Evolutionary conservation across 1,140 invertebrate genomes (phyloP).

Genomic region (Planococcus citri): DNA sequence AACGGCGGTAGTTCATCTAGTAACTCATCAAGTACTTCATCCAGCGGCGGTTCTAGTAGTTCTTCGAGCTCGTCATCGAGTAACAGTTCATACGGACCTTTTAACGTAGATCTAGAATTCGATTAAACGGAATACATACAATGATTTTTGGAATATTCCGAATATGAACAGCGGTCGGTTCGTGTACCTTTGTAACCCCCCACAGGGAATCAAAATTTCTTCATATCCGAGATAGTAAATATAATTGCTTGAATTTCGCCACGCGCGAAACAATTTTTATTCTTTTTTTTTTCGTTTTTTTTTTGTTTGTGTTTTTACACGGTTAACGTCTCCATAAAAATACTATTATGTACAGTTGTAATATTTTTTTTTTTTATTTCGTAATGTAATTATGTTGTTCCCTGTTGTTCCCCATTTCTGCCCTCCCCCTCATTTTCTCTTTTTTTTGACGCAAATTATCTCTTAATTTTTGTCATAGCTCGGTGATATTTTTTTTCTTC

Average conservation of each 20-base stretch:
- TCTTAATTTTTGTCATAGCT: neutral
- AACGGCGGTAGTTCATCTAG: neutral
- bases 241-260: too few relatives aligned
- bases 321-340: neutral
- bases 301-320: neutral
- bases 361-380: neutral
- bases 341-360: neutral
- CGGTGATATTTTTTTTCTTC: neutral
- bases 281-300: neutral
- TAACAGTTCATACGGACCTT: slow-evolving; percentile 1
- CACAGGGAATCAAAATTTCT: too few relatives aligned
- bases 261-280: neutral
- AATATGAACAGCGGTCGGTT: too few relatives aligned
- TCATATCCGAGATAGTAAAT: too few relatives aligned
- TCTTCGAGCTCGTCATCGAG: slow-evolving; percentile 11
- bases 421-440: too few relatives aligned
- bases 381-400: neutral
- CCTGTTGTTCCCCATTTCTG: too few relatives aligned
- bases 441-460: neutral
- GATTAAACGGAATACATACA: neutral
- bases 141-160: too few relatives aligned
- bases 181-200: too few relatives aligned
- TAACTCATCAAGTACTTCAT: slow-evolving; percentile 13
- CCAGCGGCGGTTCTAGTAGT: slow-evolving; percentile 8
- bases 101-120: neutral